Percentiles rank a stretch among this genome's conserved stretches.
These are phyloP conservation scores for Aleadryas rufinucha DNA, from an alignment of 2,113 vertebrate species.

Conservation along the genomic window DNA sequence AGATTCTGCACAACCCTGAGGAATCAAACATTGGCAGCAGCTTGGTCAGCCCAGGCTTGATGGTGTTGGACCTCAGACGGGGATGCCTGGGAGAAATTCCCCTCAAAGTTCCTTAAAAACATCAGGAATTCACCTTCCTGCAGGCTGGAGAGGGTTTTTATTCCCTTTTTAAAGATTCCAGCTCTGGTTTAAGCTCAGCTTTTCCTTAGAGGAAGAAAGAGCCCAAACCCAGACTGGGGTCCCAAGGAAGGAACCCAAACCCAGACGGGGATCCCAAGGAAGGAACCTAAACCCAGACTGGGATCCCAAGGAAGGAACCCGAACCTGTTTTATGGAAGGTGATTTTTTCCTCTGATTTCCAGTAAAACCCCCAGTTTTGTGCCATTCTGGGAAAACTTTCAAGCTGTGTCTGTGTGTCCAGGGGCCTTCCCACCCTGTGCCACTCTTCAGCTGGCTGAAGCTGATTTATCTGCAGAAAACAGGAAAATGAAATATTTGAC, in stretches of 20 bases:
- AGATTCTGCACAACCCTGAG: background rate
- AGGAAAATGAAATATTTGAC: background rate
- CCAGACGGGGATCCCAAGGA: background rate
- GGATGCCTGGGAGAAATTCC: background rate
- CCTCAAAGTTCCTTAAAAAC: background rate
- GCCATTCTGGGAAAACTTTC: background rate
- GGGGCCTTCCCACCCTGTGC: background rate
- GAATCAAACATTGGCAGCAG: background rate
- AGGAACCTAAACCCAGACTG: rapidly evolving
- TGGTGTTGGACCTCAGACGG: background rate
- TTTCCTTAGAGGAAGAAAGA: background rate
- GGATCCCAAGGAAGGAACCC: background rate
- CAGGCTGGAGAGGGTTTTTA: background rate
- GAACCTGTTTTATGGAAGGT: background rate
- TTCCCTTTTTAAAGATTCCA: background rate
- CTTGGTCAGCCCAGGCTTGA: background rate
- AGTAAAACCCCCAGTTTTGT: background rate
- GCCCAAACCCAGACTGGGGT: background rate
- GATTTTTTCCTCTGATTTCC: background rate
- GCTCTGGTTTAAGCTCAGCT: background rate
- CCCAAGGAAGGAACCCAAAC: background rate
- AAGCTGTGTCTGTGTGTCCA: background rate
- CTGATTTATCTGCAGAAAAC: background rate
- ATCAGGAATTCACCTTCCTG: background rate
- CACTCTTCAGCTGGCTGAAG: too few species aligned